Conservation (phyloP, 1,140 invertebrate genomes). For the Bombus confusus region DNA sequence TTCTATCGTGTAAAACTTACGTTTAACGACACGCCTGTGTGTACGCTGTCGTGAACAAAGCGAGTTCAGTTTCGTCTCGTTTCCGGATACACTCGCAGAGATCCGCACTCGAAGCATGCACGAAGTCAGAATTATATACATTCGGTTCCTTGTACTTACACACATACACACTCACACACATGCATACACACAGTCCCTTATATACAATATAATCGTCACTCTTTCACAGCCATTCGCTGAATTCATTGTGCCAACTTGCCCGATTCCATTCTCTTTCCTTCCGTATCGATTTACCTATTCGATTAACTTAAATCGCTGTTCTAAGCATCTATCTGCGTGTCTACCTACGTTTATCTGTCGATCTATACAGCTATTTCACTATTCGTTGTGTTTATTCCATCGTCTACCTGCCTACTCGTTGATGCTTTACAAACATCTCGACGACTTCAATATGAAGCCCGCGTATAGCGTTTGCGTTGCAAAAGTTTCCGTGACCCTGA, state of each 20-base stretch:
- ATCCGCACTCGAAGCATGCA: neutral
- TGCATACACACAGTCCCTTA: neutral
- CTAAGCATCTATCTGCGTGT: slow-evolving; percentile 9
- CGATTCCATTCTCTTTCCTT: neutral
- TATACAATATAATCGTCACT: slow-evolving; percentile 14
- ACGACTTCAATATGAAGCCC: slow-evolving; percentile 3
- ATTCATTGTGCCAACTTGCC: neutral
- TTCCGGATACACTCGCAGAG: neutral
- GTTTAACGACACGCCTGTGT: neutral
- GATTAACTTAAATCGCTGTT: neutral
- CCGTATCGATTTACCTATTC: neutral
- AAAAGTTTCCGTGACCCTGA: neutral
- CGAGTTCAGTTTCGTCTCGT: neutral
- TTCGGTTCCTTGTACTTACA: neutral
- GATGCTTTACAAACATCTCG: neutral
- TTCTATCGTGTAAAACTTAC: neutral
- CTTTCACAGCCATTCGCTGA: slow-evolving; percentile 12
- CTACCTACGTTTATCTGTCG: slow-evolving; percentile 31
- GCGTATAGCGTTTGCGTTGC: neutral
- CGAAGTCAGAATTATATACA: neutral
- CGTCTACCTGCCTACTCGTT: neutral
- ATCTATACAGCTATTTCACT: slow-evolving; percentile 1
- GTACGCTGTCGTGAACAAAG: neutral
- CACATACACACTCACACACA: neutral
- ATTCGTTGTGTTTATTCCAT: neutral